Conservation (phyloP, 1,140 invertebrate genomes). For the Achroia grisella region DNA sequence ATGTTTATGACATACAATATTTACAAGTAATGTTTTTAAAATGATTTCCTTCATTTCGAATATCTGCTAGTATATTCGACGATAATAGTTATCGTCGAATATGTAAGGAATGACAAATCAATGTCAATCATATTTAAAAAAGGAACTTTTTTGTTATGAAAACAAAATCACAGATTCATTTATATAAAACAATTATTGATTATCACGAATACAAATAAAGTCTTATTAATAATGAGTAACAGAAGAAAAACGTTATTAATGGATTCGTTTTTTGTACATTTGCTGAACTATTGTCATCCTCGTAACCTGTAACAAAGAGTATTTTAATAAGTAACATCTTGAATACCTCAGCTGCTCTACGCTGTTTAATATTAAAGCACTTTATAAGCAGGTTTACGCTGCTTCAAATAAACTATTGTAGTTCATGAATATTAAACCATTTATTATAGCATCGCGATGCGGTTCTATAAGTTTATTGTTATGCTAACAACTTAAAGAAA, state of each 20-base stretch:
- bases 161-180: conserved; percentile 1
- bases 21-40: background rate
- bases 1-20: background rate
- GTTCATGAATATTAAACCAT: too few relatives aligned
- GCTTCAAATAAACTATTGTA: too few relatives aligned
- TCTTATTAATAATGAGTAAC: conserved; percentile 16
- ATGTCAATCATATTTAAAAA: conserved; percentile 40
- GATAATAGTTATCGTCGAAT: too few relatives aligned
- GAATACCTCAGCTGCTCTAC: too few relatives aligned
- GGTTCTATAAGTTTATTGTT: too few relatives aligned
- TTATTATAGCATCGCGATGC: too few relatives aligned
- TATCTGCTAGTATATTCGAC: too few relatives aligned
- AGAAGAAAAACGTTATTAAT: conserved; percentile 20
- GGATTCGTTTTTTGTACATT: conserved; percentile 13
- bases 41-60: too few relatives aligned
- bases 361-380: conserved; percentile 1
- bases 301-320: conserved; percentile 42
- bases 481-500: too few relatives aligned
- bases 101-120: conserved; percentile 18
- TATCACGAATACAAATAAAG: conserved; percentile 35
- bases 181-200: conserved; percentile 7
- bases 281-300: conserved; percentile 37
- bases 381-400: background rate
- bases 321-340: too few relatives aligned
- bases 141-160: background rate